Evolutionary conservation across 2,113 vertebrate species (phyloP).

Genomic region (Callospermophilus lateralis): DNA sequence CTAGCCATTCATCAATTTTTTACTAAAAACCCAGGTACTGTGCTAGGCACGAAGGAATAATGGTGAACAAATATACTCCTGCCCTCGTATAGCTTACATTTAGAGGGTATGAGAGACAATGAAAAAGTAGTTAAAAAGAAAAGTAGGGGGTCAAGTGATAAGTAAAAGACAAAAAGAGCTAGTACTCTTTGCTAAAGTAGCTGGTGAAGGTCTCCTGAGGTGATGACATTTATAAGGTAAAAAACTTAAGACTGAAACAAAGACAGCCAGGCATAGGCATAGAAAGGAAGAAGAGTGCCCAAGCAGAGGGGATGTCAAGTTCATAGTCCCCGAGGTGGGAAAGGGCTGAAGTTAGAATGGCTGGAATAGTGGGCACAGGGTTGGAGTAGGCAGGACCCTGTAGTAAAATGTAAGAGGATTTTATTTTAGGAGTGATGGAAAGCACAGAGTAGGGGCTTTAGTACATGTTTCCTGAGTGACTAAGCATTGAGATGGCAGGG

Average conservation of each 20-base stretch:
- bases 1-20: neutral
- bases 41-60: neutral
- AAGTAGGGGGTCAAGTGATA: neutral
- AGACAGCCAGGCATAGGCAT: neutral
- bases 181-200: neutral
- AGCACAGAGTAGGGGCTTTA: neutral
- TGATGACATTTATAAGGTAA: neutral
- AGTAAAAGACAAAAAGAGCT: neutral
- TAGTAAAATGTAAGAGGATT: neutral
- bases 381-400: neutral
- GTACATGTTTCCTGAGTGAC: neutral
- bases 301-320: neutral
- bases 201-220: neutral
- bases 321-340: neutral
- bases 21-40: neutral
- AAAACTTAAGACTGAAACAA: conserved; percentile 8
- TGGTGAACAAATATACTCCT: neutral
- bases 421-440: neutral
- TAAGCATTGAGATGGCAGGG: neutral
- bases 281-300: neutral
- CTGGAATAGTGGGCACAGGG: neutral
- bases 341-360: neutral
- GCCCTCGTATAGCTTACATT: neutral
- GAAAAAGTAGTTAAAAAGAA: neutral
- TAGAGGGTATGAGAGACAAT: neutral